Evolutionary conservation across 2,113 vertebrate genomes (phyloP).

Genomic region (Sinocyclocheilus grahami): DNA sequence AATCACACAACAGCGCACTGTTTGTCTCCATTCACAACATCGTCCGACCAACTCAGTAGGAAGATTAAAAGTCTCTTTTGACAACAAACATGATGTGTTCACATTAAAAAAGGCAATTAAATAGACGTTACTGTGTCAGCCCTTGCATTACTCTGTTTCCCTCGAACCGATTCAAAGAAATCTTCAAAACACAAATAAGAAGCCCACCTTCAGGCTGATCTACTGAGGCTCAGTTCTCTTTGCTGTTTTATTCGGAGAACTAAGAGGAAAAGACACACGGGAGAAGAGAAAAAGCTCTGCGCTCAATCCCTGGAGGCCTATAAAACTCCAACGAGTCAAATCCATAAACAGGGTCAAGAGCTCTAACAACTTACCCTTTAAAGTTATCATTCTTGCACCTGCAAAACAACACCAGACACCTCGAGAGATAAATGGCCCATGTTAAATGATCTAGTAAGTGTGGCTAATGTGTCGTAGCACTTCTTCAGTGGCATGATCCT

Average conservation of each 20-base stretch:
- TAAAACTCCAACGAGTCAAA: conserved; percentile 35
- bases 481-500: conserved; percentile 18
- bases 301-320: conserved; percentile 25
- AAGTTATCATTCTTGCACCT: conserved; percentile 39
- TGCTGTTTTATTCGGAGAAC: conserved; percentile 9
- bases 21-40: conserved; percentile 42
- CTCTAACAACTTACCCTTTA: conserved; percentile 36
- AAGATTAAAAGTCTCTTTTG: conserved; percentile 29
- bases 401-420: conserved; percentile 26
- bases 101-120: conserved; percentile 3
- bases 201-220: background rate
- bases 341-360: conserved; percentile 47
- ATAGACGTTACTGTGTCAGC: background rate
- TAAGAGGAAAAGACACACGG: background rate
- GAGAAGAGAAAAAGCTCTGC: background rate
- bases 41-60: background rate
- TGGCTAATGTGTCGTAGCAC: conserved; percentile 41
- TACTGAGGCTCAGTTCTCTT: conserved; percentile 6
- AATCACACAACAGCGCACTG: conserved; percentile 44
- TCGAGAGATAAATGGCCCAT: conserved; percentile 45
- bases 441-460: conserved; percentile 41
- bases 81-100: conserved; percentile 18
- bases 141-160: background rate
- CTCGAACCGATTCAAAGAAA: background rate
- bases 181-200: conserved; percentile 31